phyloP scores from a whole-genome alignment of 2,888 invertebrate genomes.

The Conus canariensis region DNA sequence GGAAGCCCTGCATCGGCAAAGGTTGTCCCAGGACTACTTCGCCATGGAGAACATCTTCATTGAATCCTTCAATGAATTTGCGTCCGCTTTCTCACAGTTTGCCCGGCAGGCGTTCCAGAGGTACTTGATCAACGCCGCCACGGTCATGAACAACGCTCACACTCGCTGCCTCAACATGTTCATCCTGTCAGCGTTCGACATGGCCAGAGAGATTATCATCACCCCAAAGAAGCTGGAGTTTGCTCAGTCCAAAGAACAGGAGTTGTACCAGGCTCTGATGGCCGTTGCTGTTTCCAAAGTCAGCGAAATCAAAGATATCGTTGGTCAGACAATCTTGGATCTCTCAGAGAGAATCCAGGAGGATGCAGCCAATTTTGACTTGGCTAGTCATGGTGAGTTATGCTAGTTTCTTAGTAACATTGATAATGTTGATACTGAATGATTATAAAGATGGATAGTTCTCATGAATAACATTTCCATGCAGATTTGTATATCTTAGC shows the following conservation, averaged over 20 bases:
- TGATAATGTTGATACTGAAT: not conserved
- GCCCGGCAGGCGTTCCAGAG: slow-evolving; percentile 71
- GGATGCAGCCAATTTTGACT: slow-evolving; percentile 80
- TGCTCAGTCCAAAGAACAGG: slow-evolving; percentile 88
- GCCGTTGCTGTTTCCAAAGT: slow-evolving; percentile 87
- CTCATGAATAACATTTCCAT: too few species aligned
- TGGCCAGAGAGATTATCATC: slow-evolving; percentile 91
- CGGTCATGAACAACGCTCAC: slow-evolving; percentile 82
- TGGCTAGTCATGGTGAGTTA: slow-evolving; percentile 77
- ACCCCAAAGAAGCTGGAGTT: slow-evolving; percentile 90
- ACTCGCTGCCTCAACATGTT: slow-evolving; percentile 84
- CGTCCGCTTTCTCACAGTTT: slow-evolving; percentile 67
- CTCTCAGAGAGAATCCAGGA: slow-evolving; percentile 83
- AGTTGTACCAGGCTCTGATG: slow-evolving; percentile 85
- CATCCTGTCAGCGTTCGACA: slow-evolving; percentile 91
- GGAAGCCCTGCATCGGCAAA: slow-evolving; percentile 44
- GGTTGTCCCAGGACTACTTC: slow-evolving; percentile 62
- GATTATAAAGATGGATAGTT: not conserved
- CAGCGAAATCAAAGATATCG: slow-evolving; percentile 87
- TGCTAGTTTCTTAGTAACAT: too few species aligned
- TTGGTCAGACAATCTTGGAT: slow-evolving; percentile 86
- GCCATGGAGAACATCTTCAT: slow-evolving; percentile 81
- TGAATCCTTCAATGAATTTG: slow-evolving; percentile 80
- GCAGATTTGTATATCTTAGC: too few species aligned
- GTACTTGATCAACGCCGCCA: slow-evolving; percentile 81